A percentile compares a stretch with the other conserved stretches of the same genome.
phyloP scores from a whole-genome alignment of 2,888 invertebrate genomes.

The Ophraella communa region DNA sequence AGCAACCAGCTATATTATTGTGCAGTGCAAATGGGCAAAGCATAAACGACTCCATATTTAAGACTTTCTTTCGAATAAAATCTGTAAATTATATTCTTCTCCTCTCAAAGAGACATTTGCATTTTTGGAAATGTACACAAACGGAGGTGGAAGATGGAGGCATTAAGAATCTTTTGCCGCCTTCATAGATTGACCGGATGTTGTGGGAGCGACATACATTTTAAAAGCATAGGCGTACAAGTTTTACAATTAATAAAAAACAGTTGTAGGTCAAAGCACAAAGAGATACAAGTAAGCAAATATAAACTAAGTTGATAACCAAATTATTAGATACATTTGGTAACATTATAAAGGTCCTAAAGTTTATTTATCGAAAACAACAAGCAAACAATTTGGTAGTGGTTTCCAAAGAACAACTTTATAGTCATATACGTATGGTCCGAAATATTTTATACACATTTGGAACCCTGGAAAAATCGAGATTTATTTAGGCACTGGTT shows the following conservation, averaged over 20 bases:
- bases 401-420: too few species aligned
- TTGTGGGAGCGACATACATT: constrained; percentile 34
- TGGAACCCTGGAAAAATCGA: too few species aligned
- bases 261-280: too few species aligned
- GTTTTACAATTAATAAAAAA: not conserved
- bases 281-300: too few species aligned
- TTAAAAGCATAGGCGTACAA: constrained; percentile 25
- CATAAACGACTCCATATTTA: constrained; percentile 32
- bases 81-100: constrained; percentile 36
- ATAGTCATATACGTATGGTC: too few species aligned
- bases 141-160: constrained; percentile 33
- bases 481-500: too few species aligned
- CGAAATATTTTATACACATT: too few species aligned
- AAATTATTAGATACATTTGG: too few species aligned
- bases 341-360: too few species aligned
- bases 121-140: constrained; percentile 37
- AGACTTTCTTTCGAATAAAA: constrained; percentile 35
- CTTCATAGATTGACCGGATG: constrained; percentile 33
- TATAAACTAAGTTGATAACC: too few species aligned
- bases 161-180: constrained; percentile 28
- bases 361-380: too few species aligned
- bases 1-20: constrained; percentile 1
- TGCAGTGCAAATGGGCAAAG: constrained; percentile 1
- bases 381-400: too few species aligned
- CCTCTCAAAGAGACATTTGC: constrained; percentile 36